Base-by-base conservation (phyloP, 2,113 vertebrate species). In the Prinia subflava region DNA sequence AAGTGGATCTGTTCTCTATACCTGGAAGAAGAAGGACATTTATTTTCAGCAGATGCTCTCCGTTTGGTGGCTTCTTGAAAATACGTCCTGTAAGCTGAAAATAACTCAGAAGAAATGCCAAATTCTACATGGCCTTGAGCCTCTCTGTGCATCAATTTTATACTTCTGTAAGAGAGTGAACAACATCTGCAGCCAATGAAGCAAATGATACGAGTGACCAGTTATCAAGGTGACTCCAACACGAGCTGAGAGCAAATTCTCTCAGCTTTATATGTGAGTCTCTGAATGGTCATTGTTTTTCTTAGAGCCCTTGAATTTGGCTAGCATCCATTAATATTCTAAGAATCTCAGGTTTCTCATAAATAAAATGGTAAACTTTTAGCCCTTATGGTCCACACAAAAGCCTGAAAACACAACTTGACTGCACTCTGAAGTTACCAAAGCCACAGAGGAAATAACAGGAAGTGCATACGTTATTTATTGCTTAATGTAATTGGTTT, bases 301-400 rank as follows among this genome's bases (percentile, higher is more conserved):
- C 67, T 65, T 50, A 73, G 49, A 91, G 35, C 16, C n/a, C 81
- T 88, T 55, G 74, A 25, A 80, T 67, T 56, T 90, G 82, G 84
- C 83, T 52, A 30, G 50, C 73, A 80, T 52, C 82, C 94, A 90
- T 13, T 25, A 20, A 69, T 93, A 90, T 90, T 86, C 75, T 49
- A 83, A 74, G 39, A 91, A 90, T 75, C 82, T 90, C 85, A 55
- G 19, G 71, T 96, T 95, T 90, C 90, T 83, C 84, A 75, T 63
- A 90, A 90, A 96, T 83, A 93, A 95, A 85, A 88, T n/a, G 28
- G 79, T 41, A 83, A 91, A 90, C 64, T 92, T 92, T 23, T 33
- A 68, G 68, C 64, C 35, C 30, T 60, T 59, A 49, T 13, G 47
- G 74, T 60, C 52, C 85, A 83, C 90, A 64, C 35, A 88, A 94